Evolutionary conservation across 2,797 vertebrate genomes (phyloP), one percentile per base, ranked within the genome.

Genomic region (Rhinoraja longicauda): DNA sequence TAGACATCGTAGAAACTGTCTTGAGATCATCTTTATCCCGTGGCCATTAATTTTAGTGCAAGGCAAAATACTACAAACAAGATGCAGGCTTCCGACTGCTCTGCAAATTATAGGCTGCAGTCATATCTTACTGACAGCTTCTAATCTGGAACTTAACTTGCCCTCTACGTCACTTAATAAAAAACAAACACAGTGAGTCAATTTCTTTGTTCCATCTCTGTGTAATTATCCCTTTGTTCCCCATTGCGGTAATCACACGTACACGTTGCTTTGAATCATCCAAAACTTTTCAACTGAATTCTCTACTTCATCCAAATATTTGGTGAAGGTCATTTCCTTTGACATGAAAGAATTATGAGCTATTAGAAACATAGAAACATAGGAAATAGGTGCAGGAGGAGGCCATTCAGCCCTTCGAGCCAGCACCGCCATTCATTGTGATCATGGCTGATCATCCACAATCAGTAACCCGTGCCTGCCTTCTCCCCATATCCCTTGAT

Each of bases 21-120:
- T 73, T 92, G 90, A 92, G 57, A 92, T 75, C 36, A 92, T n/a
- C 70, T 92, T 73, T 92, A 92, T 29, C 90, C 15, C 21, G 29
- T 73, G 39, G 64, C 32, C 90, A 75, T 57, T 53, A 45, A 29
- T 92, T 53, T 92, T 29, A 91, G 12, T 39, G 45, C 29, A 72
- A 73, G 29, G 75, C 9, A 12, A 92, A 92, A 92, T 9, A 92
- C 39, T 72, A n/a, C 13, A 92, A 92, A 53, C 70, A 72, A 92
- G 70, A 45, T 90, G 21, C 73, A 92, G 70, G 24, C 75, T 53
- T 45, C 36, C 70, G 53, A 75, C 70, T 73, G 90, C 53, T 92
- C 36, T 67, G 26, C 21, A 91, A 92, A 92, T 72, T 92, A 73
- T 75, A 92, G 67, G 90, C 21, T 92, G 36, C 12, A 92, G 45